phyloP scores from a whole-genome alignment of 2,797 vertebrate genomes.

The Aselliscus stoliczkanus region DNA sequence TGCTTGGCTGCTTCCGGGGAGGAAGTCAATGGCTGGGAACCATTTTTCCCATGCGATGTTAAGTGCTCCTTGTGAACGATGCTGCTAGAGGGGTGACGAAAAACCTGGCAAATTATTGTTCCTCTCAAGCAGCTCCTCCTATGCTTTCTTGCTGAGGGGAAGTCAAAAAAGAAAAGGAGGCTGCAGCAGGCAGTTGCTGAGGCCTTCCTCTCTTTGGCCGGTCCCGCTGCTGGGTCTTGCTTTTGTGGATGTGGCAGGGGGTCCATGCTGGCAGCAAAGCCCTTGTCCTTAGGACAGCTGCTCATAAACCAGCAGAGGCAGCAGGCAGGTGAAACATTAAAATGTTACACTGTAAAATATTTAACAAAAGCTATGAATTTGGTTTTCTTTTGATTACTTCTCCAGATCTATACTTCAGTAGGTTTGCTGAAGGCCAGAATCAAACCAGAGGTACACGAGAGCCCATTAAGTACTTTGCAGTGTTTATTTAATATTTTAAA shows the following conservation, averaged over 20 bases:
- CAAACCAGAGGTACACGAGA: constrained; percentile 28
- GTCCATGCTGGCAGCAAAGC: not conserved
- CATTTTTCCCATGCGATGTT: constrained; percentile 13
- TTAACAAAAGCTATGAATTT: constrained; percentile 57
- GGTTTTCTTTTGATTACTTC: constrained; percentile 60
- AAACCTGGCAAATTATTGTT: constrained; percentile 17
- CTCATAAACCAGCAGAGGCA: not conserved
- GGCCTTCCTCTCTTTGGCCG: not conserved
- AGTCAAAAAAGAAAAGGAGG: not conserved
- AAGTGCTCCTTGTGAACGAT: constrained; percentile 26
- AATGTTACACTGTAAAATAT: constrained; percentile 34
- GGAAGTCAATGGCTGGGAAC: constrained; percentile 26
- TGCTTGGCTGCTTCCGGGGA: not conserved
- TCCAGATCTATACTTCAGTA: constrained; percentile 40
- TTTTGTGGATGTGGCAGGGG: not conserved
- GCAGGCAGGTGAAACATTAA: not conserved
- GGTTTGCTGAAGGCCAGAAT: constrained; percentile 56
- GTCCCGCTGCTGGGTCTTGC: not conserved
- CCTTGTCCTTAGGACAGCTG: not conserved
- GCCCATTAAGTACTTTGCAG: constrained; percentile 48
- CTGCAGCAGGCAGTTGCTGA: not conserved
- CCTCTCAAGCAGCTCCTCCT: constrained; percentile 24
- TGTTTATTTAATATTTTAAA: constrained; percentile 72
- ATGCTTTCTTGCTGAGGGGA: not conserved
- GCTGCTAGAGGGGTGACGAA: constrained; percentile 4